Percentiles rank a stretch among this genome's conserved stretches.
Conservation (phyloP, 2,888 invertebrate species). For the Apoda limacodes region DNA sequence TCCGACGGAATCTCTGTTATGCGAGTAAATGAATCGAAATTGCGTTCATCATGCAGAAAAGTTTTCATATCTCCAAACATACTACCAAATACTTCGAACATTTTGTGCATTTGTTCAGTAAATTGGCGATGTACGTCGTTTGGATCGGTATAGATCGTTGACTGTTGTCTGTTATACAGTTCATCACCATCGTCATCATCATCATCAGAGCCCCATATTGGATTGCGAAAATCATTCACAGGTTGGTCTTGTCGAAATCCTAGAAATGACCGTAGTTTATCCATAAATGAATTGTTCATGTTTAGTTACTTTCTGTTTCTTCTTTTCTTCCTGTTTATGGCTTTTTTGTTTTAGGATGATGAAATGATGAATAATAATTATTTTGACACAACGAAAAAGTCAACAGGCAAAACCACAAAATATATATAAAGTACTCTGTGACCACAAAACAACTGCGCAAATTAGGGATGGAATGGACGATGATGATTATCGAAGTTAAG, state of each 20-base stretch:
- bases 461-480: too few relatives aligned
- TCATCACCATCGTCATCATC: conserved; percentile 56
- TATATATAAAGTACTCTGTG: too few relatives aligned
- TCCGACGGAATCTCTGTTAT: conserved; percentile 8
- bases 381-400: too few relatives aligned
- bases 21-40: neutral
- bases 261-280: conserved; percentile 43
- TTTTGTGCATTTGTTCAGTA: conserved; percentile 45
- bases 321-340: too few relatives aligned
- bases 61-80: conserved; percentile 38
- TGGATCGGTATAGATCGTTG: conserved; percentile 27
- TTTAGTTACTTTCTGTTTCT: conserved; percentile 7
- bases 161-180: conserved; percentile 40
- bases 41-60: conserved; percentile 8
- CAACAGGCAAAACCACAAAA: too few relatives aligned
- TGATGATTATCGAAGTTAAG: too few relatives aligned
- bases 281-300: conserved; percentile 37
- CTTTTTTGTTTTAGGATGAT: too few relatives aligned
- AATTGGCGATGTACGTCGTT: conserved; percentile 39
- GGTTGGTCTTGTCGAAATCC: conserved; percentile 42
- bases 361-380: too few relatives aligned
- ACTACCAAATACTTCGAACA: conserved; percentile 43
- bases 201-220: conserved; percentile 59
- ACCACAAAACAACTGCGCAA: too few relatives aligned
- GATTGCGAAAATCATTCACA: conserved; percentile 57